Base-by-base conservation (phyloP, 2,797 vertebrate species). In the Apogon talboti region DNA sequence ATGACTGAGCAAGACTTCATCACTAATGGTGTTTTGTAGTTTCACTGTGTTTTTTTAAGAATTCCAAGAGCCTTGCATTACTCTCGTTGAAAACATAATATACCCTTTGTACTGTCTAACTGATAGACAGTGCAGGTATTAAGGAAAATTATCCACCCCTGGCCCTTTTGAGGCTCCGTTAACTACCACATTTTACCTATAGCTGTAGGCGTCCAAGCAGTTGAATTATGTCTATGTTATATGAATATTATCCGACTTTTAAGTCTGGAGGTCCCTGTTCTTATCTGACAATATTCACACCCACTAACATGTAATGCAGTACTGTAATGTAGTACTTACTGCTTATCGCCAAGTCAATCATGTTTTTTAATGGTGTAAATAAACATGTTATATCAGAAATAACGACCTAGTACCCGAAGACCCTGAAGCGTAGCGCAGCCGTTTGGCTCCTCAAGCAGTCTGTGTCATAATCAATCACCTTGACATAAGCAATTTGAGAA, bases 401-500 rank as follows among this genome's bases (percentile, higher is more conserved):
- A 15, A 44, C 48, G 46, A 11, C 19, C 16, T 24, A 13, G 11
- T 6, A 5, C 12, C 2, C 1, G n/a, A 49, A 42, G n/a, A 49
- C 12, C 19, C 43, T 65, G 70, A 4, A 46, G 13, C 30, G 13
- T 18, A 18, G 1, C 50, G 58, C 49, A 42, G 66, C 33, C 44
- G 41, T 76, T 49, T 79, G 40, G 41, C 43, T 16, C 11, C 46
- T 56, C 9, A 45, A 58, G 43, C 35, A 65, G 55, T 11, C 21
- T 76, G 50, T 55, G 45, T 72, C 55, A 63, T 43, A 61, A 66
- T 86, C 35, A 78, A 74, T 88, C 82, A 78, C 58, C 66, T 66
- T 75, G 79, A 87, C 71, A 68, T 54, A 48, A 66, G 48, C 35
- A 66, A 74, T 87, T 64, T 78, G 45, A 85, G 52, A 73, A 79